Conservation (phyloP, 2,888 invertebrate genomes). For the Pollenia amentaria region DNA sequence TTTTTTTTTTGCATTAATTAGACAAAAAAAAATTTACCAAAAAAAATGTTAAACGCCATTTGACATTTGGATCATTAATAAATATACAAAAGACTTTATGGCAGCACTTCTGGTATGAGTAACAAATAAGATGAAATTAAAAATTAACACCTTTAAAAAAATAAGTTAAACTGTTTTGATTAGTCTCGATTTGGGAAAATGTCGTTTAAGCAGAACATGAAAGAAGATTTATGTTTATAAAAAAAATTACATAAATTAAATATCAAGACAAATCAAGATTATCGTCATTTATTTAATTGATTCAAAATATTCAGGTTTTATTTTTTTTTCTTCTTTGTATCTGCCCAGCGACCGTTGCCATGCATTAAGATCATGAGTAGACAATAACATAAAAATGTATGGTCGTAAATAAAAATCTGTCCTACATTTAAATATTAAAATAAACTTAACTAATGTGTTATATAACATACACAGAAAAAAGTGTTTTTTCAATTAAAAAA, state of each 20-base stretch:
- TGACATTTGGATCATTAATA: conserved; percentile 46
- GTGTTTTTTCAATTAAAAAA: too few relatives aligned
- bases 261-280: background rate
- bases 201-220: background rate
- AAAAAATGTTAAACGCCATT: conserved; percentile 23
- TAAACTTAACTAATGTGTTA: too few relatives aligned
- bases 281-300: background rate
- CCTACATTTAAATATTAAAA: too few relatives aligned
- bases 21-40: background rate
- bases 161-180: background rate
- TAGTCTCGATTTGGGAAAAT: conserved; percentile 13
- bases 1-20: conserved; percentile 6
- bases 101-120: background rate
- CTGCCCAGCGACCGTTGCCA: too few relatives aligned
- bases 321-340: background rate
- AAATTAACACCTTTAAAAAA: conserved; percentile 27
- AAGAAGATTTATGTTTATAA: background rate
- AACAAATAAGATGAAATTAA: background rate
- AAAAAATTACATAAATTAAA: conserved; percentile 1
- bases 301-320: background rate
- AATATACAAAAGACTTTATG: conserved; percentile 20
- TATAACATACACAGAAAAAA: too few relatives aligned
- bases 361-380: too few relatives aligned
- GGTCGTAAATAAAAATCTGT: too few relatives aligned
- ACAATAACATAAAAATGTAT: too few relatives aligned